phyloP scores from a whole-genome alignment of 2,113 vertebrate species.

The Neomonachus schauinslandi region DNA sequence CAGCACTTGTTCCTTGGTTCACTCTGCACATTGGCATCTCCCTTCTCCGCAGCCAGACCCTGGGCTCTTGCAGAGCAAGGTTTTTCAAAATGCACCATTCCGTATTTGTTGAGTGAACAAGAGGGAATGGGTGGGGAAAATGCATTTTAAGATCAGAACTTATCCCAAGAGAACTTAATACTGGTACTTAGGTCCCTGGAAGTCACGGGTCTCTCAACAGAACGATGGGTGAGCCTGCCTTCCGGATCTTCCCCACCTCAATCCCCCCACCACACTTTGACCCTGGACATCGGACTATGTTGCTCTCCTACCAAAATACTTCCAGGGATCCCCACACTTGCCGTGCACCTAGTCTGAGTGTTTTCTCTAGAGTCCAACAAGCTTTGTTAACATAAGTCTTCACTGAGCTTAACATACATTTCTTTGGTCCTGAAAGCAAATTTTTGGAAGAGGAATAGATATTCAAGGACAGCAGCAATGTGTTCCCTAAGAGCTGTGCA shows the following conservation, averaged over 20 bases:
- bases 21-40: not conserved
- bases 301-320: not conserved
- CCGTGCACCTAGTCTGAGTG: not conserved
- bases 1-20: not conserved
- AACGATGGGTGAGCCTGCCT: not conserved
- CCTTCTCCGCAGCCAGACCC: not conserved
- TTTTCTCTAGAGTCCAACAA: not conserved
- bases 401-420: not conserved
- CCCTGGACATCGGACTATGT: not conserved
- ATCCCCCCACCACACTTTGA: not conserved
- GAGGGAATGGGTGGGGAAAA: not conserved
- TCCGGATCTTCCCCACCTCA: not conserved
- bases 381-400: slow-evolving; percentile 33
- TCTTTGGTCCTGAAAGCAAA: slow-evolving; percentile 27
- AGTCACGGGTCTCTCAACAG: not conserved
- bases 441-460: slow-evolving; percentile 9
- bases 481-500: not conserved
- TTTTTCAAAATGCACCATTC: not conserved
- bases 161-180: not conserved
- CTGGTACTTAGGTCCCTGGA: not conserved
- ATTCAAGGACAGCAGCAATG: not conserved
- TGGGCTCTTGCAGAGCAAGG: not conserved
- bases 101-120: not conserved
- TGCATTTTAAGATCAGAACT: not conserved
- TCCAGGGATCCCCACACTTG: not conserved